Base-by-base conservation (phyloP, 1,140 invertebrate species). In the Nebria ingens region DNA sequence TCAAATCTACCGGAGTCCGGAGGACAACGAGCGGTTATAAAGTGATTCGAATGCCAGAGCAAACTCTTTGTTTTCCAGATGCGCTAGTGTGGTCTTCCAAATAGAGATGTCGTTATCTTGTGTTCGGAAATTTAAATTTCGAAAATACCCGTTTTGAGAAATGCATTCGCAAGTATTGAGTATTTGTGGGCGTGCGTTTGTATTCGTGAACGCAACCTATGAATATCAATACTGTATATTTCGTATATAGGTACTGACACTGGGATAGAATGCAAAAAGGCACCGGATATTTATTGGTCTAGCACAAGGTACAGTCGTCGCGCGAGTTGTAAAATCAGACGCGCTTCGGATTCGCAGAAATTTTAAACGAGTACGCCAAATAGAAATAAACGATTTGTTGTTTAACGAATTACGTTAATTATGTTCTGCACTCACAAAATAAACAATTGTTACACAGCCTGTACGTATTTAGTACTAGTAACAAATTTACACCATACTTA, bases 261-360 rank as follows among this genome's bases (percentile, higher is more conserved):
- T n/a, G n/a, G 19, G 22, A 54, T 25, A 45, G 59, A 62, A 62
- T 59, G 57, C 52, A 56, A 56, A 56, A 56, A 57, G 55, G 21
- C 50, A 53, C 58, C 59, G 55, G 56, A 58, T 62, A 61, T 63
- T 64, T 64, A 63, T 63, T 61, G 57, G 58, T 57, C 58, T 56
- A 49, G 40, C 17, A 11, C 4, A 45, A 12, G 6, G 9, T 9
- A 45, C 3, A 12, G 17, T 17, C 9, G 40, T 45, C 40, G n/a
- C 6, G 25, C 25, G 25, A 34, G 25, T n/a, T 34, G n/a, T 6
- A n/a, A 34, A 34, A 6, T 9, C 25, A 34, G 6, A 34, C 25
- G n/a, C 25, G n/a, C 25, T 9, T n/a, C 25, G 25, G 25, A 34
- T 34, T n/a, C n/a, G 25, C 25, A 34, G 6, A 6, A 34, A 34